Evolutionary conservation across 2,888 invertebrate species (phyloP).

Genomic region (Euplexia lucipara): DNA sequence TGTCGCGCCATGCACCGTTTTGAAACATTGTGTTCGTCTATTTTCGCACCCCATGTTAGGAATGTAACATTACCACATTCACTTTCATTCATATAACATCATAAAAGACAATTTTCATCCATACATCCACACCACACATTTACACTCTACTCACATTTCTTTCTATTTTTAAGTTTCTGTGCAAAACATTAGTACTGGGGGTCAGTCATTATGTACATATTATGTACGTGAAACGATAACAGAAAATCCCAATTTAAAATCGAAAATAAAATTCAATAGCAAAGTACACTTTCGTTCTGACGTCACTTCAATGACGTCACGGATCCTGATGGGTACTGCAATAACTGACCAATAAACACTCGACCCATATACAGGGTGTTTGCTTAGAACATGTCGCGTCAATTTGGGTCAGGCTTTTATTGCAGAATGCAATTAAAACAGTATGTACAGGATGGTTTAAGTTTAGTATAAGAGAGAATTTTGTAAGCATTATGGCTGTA

Average conservation of each 20-base stretch:
- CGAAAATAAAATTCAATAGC: slow-evolving; percentile 11
- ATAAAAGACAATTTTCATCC: too few relatives aligned
- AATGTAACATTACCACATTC: too few relatives aligned
- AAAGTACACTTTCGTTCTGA: background rate
- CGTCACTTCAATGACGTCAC: slow-evolving; percentile 37
- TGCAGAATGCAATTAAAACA: slow-evolving; percentile 29
- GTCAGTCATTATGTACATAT: too few relatives aligned
- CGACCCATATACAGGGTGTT: slow-evolving; percentile 43
- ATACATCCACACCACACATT: too few relatives aligned
- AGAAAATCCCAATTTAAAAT: slow-evolving; percentile 37
- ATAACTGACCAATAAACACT: slow-evolving; percentile 50
- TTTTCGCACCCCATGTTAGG: too few relatives aligned
- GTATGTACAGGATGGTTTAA: background rate
- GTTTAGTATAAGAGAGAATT: background rate
- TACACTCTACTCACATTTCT: too few relatives aligned
- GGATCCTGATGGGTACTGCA: slow-evolving; percentile 29
- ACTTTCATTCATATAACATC: too few relatives aligned
- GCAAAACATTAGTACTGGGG: too few relatives aligned
- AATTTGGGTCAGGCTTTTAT: slow-evolving; percentile 46
- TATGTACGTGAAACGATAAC: too few relatives aligned
- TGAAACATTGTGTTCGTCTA: too few relatives aligned
- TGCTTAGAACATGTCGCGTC: slow-evolving; percentile 12
- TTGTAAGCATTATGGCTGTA: background rate
- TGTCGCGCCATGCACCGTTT: too few relatives aligned
- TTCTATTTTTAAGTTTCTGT: too few relatives aligned